Base-by-base conservation (phyloP, 53 echinoderm and acorn worm species). In the Echinarachnius parma region DNA sequence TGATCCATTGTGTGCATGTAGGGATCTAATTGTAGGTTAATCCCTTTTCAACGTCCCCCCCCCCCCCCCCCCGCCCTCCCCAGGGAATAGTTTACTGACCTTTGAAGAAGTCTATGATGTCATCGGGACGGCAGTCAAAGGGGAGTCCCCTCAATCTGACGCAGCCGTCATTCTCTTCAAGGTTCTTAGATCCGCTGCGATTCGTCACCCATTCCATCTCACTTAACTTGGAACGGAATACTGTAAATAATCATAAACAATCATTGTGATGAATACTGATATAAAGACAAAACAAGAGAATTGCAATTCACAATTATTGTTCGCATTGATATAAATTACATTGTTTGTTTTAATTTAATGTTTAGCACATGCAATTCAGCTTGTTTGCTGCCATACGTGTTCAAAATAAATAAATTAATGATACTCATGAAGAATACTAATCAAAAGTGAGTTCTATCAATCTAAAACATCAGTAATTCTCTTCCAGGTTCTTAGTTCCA, bases 131-230 rank as follows among this genome's bases (percentile, higher is more conserved):
- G 57, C 88, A 85, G 59, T 82, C 98, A 62, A 88, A 98, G 28
- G 96, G 91, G 8, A 95, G 63, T 36, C 96, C 96, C 53, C 80
- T 77, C 50, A 95, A 28, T 50, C 83, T 69, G 28, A 95, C 85
- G 42, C 74, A 72, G 16, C 74, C 74, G 25, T 72, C 74, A 19
- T 72, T 72, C 55, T 72, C 74, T 27, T 72, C 74, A 16, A 36
- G 26, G 27, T 55, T 57, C 11, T 72, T 72, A 28, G 27, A 37
- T 53, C 86, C 80, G n/a, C 64, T 50, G 16, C 86, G 44, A 15
- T 60, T 33, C 0, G 86, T 92, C 16, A 98, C 98, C 91, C 90
- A 98, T 28, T 88, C 88, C 84, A 92, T 85, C 78, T 98, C 98
- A 30, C 82, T 88, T 29, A 56, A 59, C 81, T 98, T 98, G 13